Evolutionary conservation across 2,888 invertebrate species (phyloP).

Genomic region (Habrosyne pyritoides): DNA sequence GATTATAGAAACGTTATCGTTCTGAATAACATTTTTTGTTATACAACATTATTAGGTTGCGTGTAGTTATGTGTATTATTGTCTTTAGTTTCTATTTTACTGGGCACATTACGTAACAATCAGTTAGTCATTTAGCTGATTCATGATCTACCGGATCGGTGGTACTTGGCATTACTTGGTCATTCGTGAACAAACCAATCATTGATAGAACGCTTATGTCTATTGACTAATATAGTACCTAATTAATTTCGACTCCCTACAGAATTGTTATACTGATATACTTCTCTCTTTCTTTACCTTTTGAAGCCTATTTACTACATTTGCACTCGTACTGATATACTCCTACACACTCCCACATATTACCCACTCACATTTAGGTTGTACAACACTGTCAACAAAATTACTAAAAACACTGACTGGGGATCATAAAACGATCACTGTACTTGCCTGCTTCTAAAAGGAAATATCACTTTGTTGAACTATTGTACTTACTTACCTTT

Average conservation of each 20-base stretch:
- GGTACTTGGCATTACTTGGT: not conserved
- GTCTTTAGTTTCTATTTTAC: constrained; percentile 2
- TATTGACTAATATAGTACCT: too few relatives aligned
- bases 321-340: too few relatives aligned
- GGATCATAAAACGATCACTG: too few relatives aligned
- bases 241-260: too few relatives aligned
- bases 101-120: constrained; percentile 3
- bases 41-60: not conserved
- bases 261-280: too few relatives aligned
- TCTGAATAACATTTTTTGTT: not conserved
- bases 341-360: too few relatives aligned
- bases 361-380: too few relatives aligned
- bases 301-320: not conserved
- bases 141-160: not conserved
- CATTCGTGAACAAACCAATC: not conserved
- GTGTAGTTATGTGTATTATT: not conserved
- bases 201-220: not conserved
- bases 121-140: constrained; percentile 2
- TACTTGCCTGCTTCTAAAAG: too few relatives aligned
- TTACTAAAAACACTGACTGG: too few relatives aligned
- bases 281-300: not conserved
- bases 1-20: not conserved
- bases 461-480: too few relatives aligned
- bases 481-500: too few relatives aligned
- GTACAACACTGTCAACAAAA: too few relatives aligned